Evolutionary conservation across 2,888 invertebrate species (phyloP).

Genomic region (Oscheius sp.): DNA sequence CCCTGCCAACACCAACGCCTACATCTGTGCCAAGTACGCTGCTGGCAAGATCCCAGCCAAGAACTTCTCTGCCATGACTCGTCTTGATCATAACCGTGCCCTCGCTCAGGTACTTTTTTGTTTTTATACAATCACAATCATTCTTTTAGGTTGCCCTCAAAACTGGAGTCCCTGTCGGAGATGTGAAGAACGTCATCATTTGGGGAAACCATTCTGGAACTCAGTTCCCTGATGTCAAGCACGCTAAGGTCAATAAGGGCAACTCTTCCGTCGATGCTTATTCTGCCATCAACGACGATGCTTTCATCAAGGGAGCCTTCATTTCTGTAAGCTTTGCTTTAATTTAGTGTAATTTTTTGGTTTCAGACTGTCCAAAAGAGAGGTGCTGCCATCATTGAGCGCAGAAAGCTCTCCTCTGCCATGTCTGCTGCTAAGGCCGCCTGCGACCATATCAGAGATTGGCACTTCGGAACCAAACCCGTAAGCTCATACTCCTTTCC

Average conservation of each 20-base stretch:
- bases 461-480: conserved; percentile 80
- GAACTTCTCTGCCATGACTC: conserved; percentile 97
- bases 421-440: conserved; percentile 99
- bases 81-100: conserved; percentile 97
- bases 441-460: conserved; percentile 95
- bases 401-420: conserved; percentile 96
- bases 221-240: conserved; percentile 91
- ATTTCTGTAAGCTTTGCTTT: conserved; percentile 77
- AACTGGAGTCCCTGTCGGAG: conserved; percentile 77
- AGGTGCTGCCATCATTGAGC: conserved; percentile 95
- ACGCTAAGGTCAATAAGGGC: conserved; percentile 73
- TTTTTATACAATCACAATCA: neutral
- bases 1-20: conserved; percentile 98
- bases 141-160: conserved; percentile 75
- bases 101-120: conserved; percentile 81
- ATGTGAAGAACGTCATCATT: conserved; percentile 90
- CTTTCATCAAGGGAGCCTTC: conserved; percentile 85
- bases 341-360: neutral
- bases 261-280: conserved; percentile 64
- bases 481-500: conserved; percentile 9
- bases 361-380: conserved; percentile 89
- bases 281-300: conserved; percentile 83
- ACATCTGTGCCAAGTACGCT: conserved; percentile 93
- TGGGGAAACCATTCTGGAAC: conserved; percentile 99
- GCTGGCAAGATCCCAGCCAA: conserved; percentile 90